phyloP scores from a whole-genome alignment of 2,797 vertebrate genomes.

The Poeciliopsis gracilis region DNA sequence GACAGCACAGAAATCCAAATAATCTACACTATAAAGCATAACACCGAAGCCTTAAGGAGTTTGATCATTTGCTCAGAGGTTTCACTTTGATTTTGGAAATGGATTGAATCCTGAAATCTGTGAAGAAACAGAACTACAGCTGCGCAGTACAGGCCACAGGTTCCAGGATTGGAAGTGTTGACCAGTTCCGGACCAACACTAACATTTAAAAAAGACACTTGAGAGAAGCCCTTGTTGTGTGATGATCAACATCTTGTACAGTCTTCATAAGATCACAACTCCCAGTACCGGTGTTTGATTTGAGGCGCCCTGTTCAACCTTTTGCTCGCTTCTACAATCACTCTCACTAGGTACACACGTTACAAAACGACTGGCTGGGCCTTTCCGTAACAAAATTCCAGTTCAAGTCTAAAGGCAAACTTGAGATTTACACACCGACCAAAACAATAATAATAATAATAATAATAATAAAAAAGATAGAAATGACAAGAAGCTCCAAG shows the following conservation, averaged over 20 bases:
- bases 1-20: background rate
- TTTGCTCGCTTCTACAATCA: conserved; percentile 51
- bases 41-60: background rate
- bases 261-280: conserved; percentile 42
- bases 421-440: conserved; percentile 72
- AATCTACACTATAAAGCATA: background rate
- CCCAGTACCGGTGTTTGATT: conserved; percentile 53
- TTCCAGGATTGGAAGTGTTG: conserved; percentile 51
- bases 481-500: conserved; percentile 46
- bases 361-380: conserved; percentile 46
- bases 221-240: conserved; percentile 33
- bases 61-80: background rate
- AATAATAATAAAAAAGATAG: conserved; percentile 48
- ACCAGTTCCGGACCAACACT: conserved; percentile 53
- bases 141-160: conserved; percentile 17
- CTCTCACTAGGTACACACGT: conserved; percentile 43
- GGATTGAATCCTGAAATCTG: background rate
- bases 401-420: conserved; percentile 76
- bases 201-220: conserved; percentile 27
- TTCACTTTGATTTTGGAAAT: background rate
- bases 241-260: conserved; percentile 28
- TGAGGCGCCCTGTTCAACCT: conserved; percentile 30
- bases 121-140: background rate
- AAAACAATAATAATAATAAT: conserved; percentile 63
- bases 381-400: conserved; percentile 68